phyloP scores from a whole-genome alignment of 2,888 invertebrate species.

The Caenorhabditis wallacei region DNA sequence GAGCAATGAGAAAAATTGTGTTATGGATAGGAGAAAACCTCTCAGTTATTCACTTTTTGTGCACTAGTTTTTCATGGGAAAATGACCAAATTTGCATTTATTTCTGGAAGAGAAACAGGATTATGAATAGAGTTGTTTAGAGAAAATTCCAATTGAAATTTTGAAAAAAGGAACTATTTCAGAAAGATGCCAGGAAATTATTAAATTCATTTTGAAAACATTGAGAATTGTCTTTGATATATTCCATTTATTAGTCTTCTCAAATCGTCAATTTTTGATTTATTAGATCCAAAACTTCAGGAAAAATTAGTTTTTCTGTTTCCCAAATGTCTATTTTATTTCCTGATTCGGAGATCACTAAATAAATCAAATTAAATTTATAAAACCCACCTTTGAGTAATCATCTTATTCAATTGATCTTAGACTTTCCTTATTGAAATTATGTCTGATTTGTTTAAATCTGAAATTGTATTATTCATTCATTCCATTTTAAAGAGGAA shows the following conservation, averaged over 20 bases:
- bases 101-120: background rate
- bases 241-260: too few species aligned
- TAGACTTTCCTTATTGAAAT: too few species aligned
- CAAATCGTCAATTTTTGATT: background rate
- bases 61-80: conserved; percentile 16
- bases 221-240: too few species aligned
- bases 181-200: too few species aligned
- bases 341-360: background rate
- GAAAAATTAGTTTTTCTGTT: too few species aligned
- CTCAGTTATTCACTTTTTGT: background rate
- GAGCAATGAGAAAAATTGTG: background rate
- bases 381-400: background rate
- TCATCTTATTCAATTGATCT: background rate
- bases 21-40: too few species aligned
- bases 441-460: too few species aligned
- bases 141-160: too few species aligned
- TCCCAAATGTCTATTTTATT: too few species aligned
- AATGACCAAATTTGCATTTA: background rate
- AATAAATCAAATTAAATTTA: background rate
- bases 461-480: too few species aligned
- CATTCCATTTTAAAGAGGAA: too few species aligned
- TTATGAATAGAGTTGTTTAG: background rate
- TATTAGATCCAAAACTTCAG: background rate
- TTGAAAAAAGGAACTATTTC: background rate
- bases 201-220: too few species aligned